Conservation (phyloP, 2,888 invertebrate species). For the Harpagoxenus sublaevis region DNA sequence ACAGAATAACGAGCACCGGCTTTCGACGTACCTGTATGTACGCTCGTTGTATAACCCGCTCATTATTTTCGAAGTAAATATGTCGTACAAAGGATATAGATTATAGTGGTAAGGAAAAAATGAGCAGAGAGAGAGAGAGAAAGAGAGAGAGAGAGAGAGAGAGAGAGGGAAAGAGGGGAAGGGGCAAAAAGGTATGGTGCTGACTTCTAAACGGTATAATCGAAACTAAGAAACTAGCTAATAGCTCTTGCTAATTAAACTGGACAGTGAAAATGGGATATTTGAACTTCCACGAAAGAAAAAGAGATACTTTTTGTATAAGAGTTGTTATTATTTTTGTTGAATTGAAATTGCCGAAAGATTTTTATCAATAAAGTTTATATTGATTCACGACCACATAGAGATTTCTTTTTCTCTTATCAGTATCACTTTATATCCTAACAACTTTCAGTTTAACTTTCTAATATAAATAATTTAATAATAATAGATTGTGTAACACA, state of each 20-base stretch:
- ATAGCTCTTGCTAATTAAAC: constrained; percentile 63
- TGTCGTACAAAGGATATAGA: constrained; percentile 51
- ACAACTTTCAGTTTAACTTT: constrained; percentile 19
- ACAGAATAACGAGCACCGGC: constrained; percentile 64
- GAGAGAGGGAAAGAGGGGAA: background rate
- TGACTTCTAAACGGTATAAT: constrained; percentile 37
- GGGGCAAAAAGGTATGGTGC: background rate
- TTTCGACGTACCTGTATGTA: constrained; percentile 49
- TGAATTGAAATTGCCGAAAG: background rate
- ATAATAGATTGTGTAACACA: background rate
- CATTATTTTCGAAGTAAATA: constrained; percentile 73
- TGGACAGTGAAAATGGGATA: constrained; percentile 22
- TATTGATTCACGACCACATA: background rate
- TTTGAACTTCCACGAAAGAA: constrained; percentile 29
- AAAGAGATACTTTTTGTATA: background rate
- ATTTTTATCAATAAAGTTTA: background rate
- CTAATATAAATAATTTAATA: constrained; percentile 22
- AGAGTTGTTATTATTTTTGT: background rate
- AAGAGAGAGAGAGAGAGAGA: background rate
- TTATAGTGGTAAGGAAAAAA: constrained; percentile 57
- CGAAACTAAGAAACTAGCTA: constrained; percentile 61
- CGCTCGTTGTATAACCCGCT: constrained; percentile 53
- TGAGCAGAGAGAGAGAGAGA: constrained; percentile 14
- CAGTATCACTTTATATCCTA: background rate
- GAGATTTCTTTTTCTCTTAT: background rate